These are phyloP conservation scores for Tolmerus cingulatus DNA, from an alignment of 2,888 invertebrate species.

Conservation along the genomic window DNA sequence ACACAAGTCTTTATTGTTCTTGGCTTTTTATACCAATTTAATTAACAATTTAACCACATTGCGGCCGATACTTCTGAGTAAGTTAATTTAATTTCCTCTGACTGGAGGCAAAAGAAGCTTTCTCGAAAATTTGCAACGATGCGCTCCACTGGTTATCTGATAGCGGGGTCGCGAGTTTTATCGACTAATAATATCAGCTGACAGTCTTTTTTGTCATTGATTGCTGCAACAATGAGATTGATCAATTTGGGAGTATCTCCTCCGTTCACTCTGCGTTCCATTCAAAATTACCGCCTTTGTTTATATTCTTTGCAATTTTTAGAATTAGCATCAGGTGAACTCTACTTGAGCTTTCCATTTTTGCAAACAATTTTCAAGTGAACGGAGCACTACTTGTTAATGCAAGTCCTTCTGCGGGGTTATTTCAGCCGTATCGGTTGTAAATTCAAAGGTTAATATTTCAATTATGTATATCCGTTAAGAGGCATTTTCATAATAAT, in stretches of 20 bases:
- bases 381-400: neutral
- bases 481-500: neutral
- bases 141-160: neutral
- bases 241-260: neutral
- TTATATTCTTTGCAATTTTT: neutral
- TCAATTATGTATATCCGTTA: neutral
- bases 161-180: neutral
- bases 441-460: neutral
- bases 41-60: neutral
- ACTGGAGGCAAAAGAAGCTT: neutral
- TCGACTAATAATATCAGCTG: neutral
- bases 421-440: neutral
- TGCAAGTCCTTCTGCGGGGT: neutral
- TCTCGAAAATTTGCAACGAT: neutral
- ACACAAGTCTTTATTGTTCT: neutral
- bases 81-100: neutral
- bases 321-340: neutral
- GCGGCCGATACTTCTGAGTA: neutral
- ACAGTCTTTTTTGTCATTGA: neutral
- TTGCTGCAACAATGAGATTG: neutral
- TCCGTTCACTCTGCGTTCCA: neutral
- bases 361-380: neutral
- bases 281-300: neutral
- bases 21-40: neutral
- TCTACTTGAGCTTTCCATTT: neutral